Conservation (phyloP, 2,888 invertebrate genomes). For the Drosophila melanocephala region DNA sequence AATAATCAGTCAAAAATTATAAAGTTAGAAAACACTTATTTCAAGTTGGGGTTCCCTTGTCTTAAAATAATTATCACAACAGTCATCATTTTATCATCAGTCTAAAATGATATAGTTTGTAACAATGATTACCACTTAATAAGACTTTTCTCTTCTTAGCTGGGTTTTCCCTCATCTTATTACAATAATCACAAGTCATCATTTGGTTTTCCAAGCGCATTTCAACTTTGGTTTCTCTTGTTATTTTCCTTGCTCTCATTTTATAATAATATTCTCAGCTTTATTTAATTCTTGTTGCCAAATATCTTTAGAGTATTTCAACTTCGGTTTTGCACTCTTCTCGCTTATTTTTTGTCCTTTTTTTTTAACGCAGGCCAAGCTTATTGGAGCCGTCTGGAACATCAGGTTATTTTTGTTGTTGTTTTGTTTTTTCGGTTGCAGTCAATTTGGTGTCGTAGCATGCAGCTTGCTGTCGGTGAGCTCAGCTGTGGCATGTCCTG, state of each 20-base stretch:
- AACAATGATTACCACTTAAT: background rate
- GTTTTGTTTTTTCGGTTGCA: background rate
- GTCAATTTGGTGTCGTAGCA: constrained; percentile 29
- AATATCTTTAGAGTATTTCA: background rate
- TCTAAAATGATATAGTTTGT: background rate
- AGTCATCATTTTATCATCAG: background rate
- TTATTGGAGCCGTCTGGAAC: constrained; percentile 31
- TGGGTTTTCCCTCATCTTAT: background rate
- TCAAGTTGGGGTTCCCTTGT: too few species aligned
- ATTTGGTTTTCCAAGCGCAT: background rate
- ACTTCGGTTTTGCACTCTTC: background rate
- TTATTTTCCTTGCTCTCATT: background rate
- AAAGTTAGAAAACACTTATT: too few species aligned
- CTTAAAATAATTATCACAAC: background rate
- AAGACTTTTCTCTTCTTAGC: background rate
- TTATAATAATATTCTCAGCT: background rate
- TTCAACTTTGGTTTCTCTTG: fast-evolving
- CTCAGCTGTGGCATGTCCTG: constrained; percentile 20
- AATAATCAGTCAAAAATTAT: background rate
- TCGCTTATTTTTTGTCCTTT: background rate
- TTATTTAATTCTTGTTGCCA: background rate
- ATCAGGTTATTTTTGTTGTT: constrained; percentile 1
- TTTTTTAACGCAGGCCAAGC: constrained; percentile 7
- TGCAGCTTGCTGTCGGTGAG: constrained; percentile 43
- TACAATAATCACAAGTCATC: background rate